These are phyloP conservation scores for Catamblyrhynchus diadema DNA, from an alignment of 2,797 vertebrate species.

Conservation along the genomic window DNA sequence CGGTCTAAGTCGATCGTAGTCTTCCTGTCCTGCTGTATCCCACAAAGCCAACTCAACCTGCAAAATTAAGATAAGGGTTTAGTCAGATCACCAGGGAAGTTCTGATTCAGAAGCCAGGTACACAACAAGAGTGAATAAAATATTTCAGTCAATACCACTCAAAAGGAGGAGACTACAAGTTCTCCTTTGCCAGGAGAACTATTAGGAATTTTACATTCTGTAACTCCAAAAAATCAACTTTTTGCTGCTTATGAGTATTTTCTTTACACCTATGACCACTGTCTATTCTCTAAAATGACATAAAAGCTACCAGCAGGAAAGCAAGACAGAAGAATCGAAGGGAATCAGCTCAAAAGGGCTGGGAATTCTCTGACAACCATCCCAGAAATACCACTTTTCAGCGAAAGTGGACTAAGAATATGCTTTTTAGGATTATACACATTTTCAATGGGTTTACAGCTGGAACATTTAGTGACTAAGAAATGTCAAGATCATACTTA, in stretches of 20 bases:
- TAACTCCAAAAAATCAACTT: not conserved
- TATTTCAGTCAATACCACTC: not conserved
- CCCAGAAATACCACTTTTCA: not conserved
- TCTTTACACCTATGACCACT: not conserved
- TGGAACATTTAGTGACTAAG: not conserved
- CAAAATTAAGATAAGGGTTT: not conserved
- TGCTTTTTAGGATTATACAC: not conserved
- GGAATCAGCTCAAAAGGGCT: not conserved
- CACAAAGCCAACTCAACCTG: conserved; percentile 97
- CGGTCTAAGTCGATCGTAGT: conserved; percentile 95
- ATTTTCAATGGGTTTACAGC: not conserved
- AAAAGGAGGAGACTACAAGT: not conserved
- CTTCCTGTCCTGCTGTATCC: conserved; percentile 98
- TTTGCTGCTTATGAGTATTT: not conserved
- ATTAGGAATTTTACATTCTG: not conserved
- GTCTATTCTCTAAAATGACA: not conserved
- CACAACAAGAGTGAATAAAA: not conserved
- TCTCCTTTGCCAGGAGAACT: not conserved
- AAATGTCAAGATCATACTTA: not conserved
- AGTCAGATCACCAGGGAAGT: not conserved
- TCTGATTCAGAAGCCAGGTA: not conserved
- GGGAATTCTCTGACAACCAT: not conserved
- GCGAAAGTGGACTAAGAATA: not conserved
- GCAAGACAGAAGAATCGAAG: not conserved
- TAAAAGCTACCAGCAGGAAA: not conserved